Conservation (phyloP, 2,113 vertebrate genomes). For the Pedionomus torquatus region DNA sequence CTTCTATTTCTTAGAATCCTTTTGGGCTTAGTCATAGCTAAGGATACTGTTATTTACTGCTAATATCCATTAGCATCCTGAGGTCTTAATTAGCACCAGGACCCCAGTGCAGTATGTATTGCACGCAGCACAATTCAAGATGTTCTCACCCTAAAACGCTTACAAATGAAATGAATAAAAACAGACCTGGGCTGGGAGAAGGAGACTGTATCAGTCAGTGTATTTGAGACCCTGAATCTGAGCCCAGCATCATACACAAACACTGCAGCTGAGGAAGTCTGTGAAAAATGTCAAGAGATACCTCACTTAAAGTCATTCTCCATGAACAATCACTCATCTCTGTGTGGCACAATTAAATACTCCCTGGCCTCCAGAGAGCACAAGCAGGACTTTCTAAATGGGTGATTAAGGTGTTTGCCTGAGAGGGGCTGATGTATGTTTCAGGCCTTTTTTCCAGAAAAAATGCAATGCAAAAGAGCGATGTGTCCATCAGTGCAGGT, state of each 20-base stretch:
- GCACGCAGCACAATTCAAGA: not conserved
- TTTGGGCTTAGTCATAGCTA: not conserved
- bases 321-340: not conserved
- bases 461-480: not conserved
- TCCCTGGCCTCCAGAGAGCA: not conserved
- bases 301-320: constrained; percentile 11
- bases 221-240: not conserved
- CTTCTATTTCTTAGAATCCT: not conserved
- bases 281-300: not conserved
- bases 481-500: not conserved
- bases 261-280: not conserved
- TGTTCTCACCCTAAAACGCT: not conserved
- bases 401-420: not conserved
- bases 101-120: not conserved
- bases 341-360: not conserved
- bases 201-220: not conserved
- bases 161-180: not conserved
- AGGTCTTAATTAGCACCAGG: not conserved
- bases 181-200: not conserved
- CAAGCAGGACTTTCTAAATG: not conserved
- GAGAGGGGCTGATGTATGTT: not conserved
- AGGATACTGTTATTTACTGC: not conserved
- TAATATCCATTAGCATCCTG: not conserved
- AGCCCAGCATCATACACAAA: not conserved
- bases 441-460: not conserved